Evolutionary conservation across 2,888 invertebrate genomes (phyloP).

Genomic region (Troides oblongomaculatus): DNA sequence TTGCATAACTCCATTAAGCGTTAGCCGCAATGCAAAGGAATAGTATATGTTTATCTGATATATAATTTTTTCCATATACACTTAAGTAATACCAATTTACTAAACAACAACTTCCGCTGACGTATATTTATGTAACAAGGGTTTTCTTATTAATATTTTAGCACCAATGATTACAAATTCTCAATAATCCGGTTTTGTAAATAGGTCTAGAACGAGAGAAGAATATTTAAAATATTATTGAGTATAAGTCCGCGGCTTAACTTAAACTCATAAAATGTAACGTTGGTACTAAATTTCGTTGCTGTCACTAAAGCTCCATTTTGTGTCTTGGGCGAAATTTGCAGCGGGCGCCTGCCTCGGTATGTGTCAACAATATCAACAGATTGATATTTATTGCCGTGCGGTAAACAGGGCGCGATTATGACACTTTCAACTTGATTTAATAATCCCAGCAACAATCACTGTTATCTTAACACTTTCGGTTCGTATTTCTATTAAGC

Average conservation of each 20-base stretch:
- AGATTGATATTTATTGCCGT: slow-evolving; percentile 29
- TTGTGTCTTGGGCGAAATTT: slow-evolving; percentile 25
- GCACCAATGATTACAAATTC: too few relatives aligned
- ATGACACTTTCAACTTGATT: slow-evolving; percentile 27
- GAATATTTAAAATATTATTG: not conserved
- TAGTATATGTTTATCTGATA: not conserved
- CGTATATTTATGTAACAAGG: too few relatives aligned
- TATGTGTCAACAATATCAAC: slow-evolving; percentile 29
- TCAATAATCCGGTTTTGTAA: not conserved
- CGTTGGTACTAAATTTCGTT: slow-evolving; percentile 23
- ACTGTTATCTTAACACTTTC: not conserved
- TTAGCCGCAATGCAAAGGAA: not conserved
- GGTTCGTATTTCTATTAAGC: not conserved
- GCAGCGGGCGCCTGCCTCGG: slow-evolving; percentile 16
- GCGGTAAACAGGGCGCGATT: slow-evolving; percentile 15
- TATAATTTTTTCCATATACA: not conserved
- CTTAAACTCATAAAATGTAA: slow-evolving; percentile 19
- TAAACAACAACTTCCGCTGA: not conserved
- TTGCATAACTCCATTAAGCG: too few relatives aligned
- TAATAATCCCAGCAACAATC: slow-evolving; percentile 2
- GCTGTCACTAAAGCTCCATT: slow-evolving; percentile 24
- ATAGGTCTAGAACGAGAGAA: not conserved
- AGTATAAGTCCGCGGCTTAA: slow-evolving; percentile 6
- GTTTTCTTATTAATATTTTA: not conserved
- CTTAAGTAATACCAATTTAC: not conserved